These are phyloP conservation scores for Acanthurus tractus DNA, from an alignment of 2,797 vertebrate genomes.

Conservation along the genomic window DNA sequence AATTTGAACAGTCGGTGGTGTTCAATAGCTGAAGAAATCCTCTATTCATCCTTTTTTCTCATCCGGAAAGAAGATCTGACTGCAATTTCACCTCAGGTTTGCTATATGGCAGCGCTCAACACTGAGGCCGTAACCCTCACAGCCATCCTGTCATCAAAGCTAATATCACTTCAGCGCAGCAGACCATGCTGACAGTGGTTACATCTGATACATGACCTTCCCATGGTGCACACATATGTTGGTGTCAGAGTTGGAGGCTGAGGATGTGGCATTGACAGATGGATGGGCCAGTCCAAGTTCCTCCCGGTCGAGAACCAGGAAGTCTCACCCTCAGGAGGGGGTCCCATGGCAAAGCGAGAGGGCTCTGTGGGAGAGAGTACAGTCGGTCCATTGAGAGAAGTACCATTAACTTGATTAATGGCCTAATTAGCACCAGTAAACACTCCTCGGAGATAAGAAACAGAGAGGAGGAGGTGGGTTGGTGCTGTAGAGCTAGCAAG, in stretches of 20 bases:
- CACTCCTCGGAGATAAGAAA: constrained; percentile 66
- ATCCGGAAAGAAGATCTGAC: background rate
- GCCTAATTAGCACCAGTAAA: constrained; percentile 79
- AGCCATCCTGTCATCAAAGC: constrained; percentile 22
- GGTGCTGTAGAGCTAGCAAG: constrained; percentile 12
- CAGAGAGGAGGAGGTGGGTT: constrained; percentile 39
- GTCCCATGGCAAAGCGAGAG: constrained; percentile 38
- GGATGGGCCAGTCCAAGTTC: constrained; percentile 13
- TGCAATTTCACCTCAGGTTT: constrained; percentile 14
- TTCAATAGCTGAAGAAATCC: constrained; percentile 11
- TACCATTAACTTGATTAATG: constrained; percentile 84
- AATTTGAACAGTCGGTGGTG: constrained; percentile 3
- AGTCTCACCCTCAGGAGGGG: constrained; percentile 48
- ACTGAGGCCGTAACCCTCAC: constrained; percentile 32
- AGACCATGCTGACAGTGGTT: constrained; percentile 34
- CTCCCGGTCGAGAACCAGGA: constrained; percentile 45
- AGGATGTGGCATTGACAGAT: constrained; percentile 62
- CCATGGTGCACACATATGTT: constrained; percentile 52
- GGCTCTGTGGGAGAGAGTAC: constrained; percentile 56
- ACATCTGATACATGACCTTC: constrained; percentile 53
- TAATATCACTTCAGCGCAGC: constrained; percentile 26
- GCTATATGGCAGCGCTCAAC: background rate
- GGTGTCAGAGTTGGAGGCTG: constrained; percentile 45
- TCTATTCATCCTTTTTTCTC: constrained; percentile 18
- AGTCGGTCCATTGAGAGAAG: constrained; percentile 70